Evolutionary conservation across 37 sponge, comb jelly and placozoan genomes (phyloP), one percentile per base, ranked within the genome.

Genomic region (Oscarella lobularis): DNA sequence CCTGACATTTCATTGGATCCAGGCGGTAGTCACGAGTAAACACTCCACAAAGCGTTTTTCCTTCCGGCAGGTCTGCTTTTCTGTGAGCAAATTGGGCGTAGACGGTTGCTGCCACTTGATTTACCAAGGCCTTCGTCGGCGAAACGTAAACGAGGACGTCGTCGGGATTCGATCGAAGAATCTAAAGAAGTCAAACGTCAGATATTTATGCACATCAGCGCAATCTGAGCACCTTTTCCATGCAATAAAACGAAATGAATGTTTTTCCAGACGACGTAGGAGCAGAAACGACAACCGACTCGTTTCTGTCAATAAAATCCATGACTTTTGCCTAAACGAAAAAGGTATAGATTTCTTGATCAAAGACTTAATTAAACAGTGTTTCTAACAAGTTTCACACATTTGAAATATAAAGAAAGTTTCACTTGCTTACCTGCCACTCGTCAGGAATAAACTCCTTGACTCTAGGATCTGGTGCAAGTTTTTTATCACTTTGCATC

Each of bases 231-330:
- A 48, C 60, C 20, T 48, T 48, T 48, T 20, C 20, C 14, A 48
- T 48, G 60, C 60, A 48, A 48, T 48, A 48, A 20, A 27, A 48
- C 9, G 60, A 48, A 27, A 48, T 20, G 60, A 48, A 48, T 20
- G 60, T 48, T 48, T 48, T 48, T 48, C 60, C 60, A 27, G 60
- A 48, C 20, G 60, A 48, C 60, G 60, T 48, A 48, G 60, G 60
- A 48, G 60, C 60, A 48, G 60, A 48, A 48, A 48, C 60, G 60
- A 48, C 60, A 20, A 48, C 60, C 60, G 60, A 48, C 60, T 48
- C 60, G 60, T 48, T 20, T 27, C 60, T 9, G 60, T 48, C 60
- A 20, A 48, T 48, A 48, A 9, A 48, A 48, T 48, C 60, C 60
- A 48, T 48, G 60, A 48, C 14, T 27, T 48, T 20, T 48, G 14